Conservation (phyloP, 2,888 invertebrate species). For the Volucella inflata region DNA sequence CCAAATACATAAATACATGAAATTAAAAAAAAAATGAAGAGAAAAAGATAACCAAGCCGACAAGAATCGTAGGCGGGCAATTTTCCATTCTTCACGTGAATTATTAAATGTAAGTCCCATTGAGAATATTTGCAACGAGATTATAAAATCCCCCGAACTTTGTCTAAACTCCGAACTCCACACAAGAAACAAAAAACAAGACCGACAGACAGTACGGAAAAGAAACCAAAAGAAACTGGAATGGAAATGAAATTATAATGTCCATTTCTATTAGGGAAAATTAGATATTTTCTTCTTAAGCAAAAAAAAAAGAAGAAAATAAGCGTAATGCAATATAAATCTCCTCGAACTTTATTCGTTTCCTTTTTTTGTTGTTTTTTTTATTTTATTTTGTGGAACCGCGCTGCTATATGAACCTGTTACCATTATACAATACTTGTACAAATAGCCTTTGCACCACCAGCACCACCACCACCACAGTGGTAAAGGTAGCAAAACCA, state of each 20-base stretch:
- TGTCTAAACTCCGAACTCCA: constrained; percentile 70
- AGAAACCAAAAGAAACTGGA: constrained; percentile 52
- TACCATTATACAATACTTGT: no score
- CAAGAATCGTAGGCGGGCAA: constrained; percentile 50
- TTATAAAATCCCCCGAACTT: constrained; percentile 74
- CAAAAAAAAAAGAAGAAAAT: constrained; percentile 34
- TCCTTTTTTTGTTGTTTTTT: not conserved
- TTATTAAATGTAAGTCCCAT: constrained; percentile 73
- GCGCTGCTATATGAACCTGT: constrained; percentile 34
- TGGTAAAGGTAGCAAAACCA: constrained; percentile 59
- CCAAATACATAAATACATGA: constrained; percentile 52
- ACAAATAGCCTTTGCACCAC: not conserved
- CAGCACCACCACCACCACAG: constrained; percentile 16
- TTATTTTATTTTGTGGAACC: constrained; percentile 39
- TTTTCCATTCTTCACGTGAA: constrained; percentile 68
- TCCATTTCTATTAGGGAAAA: constrained; percentile 75
- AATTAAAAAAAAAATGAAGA: constrained; percentile 17
- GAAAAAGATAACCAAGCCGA: constrained; percentile 49
- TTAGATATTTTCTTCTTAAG: constrained; percentile 67
- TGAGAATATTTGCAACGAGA: constrained; percentile 72
- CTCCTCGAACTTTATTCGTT: constrained; percentile 40
- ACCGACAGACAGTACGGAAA: no score
- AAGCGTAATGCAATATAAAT: constrained; percentile 70
- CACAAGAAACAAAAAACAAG: constrained; percentile 21
- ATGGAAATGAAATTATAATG: constrained; percentile 75